Conservation (phyloP, 2,888 invertebrate species). For the Oligia latruncula region DNA sequence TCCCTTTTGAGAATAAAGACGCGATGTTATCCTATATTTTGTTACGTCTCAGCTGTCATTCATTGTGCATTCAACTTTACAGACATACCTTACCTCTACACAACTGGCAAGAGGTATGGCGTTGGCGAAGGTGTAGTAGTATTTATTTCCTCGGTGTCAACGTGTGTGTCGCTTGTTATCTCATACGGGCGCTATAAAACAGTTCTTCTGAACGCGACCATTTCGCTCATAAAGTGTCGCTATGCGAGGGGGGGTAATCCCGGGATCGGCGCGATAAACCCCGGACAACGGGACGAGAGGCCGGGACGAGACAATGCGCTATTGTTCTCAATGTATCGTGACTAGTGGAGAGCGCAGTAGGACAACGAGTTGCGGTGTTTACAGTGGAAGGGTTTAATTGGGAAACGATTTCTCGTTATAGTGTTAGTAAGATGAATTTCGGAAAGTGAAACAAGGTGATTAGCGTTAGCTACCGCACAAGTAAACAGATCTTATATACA, state of each 20-base stretch:
- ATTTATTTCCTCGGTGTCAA: neutral
- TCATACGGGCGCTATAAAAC: constrained; percentile 24
- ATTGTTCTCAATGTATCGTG: constrained; percentile 60
- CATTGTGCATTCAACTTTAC: neutral
- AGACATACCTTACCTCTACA: neutral
- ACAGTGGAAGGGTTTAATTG: constrained; percentile 22
- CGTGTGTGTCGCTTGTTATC: constrained; percentile 40
- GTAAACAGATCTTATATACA: neutral
- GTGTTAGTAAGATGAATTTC: neutral
- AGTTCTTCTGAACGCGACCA: constrained; percentile 40
- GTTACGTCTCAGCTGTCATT: neutral
- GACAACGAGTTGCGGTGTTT: constrained; percentile 17
- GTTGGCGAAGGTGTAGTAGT: neutral
- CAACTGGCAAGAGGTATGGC: neutral
- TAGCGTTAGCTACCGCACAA: neutral
- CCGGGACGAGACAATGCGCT: constrained; percentile 62
- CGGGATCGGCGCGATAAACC: constrained; percentile 63
- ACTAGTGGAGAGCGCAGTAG: constrained; percentile 39
- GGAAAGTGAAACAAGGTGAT: neutral
- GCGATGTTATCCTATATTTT: too few relatives aligned
- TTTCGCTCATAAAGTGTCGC: constrained; percentile 57
- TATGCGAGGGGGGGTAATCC: constrained; percentile 60
- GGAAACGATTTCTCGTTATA: constrained; percentile 7
- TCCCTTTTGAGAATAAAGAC: too few relatives aligned
- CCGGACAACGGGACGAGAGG: constrained; percentile 60